A percentile compares a stretch with the other conserved stretches of the same genome.
Evolutionary conservation across 2,888 invertebrate genomes (phyloP).

Genomic region (Didymodactylos carnosus): DNA sequence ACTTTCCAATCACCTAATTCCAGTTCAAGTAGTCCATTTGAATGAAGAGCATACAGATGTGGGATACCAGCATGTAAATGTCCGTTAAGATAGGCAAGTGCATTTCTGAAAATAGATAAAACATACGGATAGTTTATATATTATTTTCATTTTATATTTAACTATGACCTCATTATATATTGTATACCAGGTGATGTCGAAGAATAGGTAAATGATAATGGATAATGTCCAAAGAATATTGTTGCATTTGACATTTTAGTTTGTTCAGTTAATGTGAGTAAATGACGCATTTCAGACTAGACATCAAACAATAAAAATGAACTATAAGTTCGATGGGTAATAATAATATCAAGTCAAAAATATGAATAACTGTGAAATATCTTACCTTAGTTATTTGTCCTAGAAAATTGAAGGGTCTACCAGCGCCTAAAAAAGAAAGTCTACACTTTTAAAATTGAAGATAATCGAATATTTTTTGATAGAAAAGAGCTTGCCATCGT

Average conservation of each 20-base stretch:
- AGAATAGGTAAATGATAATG: constrained; percentile 61
- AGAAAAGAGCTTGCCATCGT: too few species aligned
- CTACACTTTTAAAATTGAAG: too few species aligned
- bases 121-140: neutral
- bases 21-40: constrained; percentile 59
- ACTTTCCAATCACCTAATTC: constrained; percentile 83
- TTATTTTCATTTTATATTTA: too few species aligned
- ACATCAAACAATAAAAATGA: too few species aligned
- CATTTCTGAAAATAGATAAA: constrained; percentile 28
- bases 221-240: constrained; percentile 72
- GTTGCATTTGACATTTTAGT: constrained; percentile 39
- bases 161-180: neutral
- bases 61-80: constrained; percentile 68
- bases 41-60: constrained; percentile 58
- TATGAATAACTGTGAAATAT: neutral
- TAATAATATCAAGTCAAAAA: neutral
- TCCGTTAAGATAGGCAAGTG: constrained; percentile 63
- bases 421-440: too few species aligned
- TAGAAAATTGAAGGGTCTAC: constrained; percentile 71
- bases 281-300: constrained; percentile 26
- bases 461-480: too few species aligned
- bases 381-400: constrained; percentile 39
- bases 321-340: too few species aligned
- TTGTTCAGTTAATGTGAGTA: constrained; percentile 39
- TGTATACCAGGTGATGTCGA: too few species aligned